Evolutionary conservation across 2,113 vertebrate genomes (phyloP).

Genomic region (Callithrix jacchus): DNA sequence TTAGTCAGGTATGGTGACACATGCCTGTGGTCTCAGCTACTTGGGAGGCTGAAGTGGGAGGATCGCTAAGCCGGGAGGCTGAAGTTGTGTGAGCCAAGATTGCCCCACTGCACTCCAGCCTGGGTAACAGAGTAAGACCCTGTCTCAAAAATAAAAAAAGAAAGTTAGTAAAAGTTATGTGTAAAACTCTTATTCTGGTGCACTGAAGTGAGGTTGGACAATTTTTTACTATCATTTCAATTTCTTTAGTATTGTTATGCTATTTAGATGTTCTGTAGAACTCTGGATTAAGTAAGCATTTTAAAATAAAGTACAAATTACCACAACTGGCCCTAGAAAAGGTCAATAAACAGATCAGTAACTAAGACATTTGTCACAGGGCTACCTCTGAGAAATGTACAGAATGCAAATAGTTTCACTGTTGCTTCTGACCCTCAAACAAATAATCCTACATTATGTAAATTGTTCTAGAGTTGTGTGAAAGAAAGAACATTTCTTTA

Average conservation of each 20-base stretch:
- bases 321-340: background rate
- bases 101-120: too few species aligned
- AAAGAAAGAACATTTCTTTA: background rate
- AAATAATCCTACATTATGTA: background rate
- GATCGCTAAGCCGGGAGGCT: too few species aligned
- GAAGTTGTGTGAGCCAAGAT: too few species aligned
- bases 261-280: background rate
- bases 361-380: background rate
- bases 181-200: background rate
- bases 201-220: background rate
- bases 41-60: too few species aligned
- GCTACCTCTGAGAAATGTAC: background rate
- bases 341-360: background rate
- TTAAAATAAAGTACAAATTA: slow-evolving; percentile 4
- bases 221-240: background rate
- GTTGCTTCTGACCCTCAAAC: background rate
- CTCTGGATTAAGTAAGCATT: background rate
- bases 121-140: too few species aligned
- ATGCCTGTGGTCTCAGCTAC: too few species aligned
- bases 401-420: background rate
- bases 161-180: background rate
- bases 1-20: too few species aligned
- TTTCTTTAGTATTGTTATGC: background rate
- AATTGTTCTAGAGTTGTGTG: background rate
- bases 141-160: too few species aligned